Percentiles rank a stretch among this genome's conserved stretches.
Evolutionary conservation across 2,113 vertebrate genomes (phyloP).

Genomic region (Proteles cristata): DNA sequence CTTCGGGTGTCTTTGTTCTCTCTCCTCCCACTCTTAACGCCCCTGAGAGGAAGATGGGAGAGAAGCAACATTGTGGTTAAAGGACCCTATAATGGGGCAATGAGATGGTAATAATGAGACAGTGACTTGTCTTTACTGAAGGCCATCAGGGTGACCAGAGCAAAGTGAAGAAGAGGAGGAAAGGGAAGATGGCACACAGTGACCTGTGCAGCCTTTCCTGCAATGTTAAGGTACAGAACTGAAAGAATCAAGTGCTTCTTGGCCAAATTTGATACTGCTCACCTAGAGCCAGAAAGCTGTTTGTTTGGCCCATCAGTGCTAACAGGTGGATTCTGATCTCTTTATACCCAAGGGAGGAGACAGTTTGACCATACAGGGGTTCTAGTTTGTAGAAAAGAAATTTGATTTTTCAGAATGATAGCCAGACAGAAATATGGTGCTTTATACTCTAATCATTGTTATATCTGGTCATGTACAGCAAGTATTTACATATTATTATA

Average conservation of each 20-base stretch:
- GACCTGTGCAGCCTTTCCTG: neutral
- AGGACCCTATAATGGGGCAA: neutral
- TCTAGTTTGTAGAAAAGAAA: constrained; percentile 35
- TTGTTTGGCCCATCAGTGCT: neutral
- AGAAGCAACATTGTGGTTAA: neutral
- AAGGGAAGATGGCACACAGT: neutral
- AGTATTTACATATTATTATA: neutral
- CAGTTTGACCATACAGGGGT: neutral
- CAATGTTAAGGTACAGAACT: neutral
- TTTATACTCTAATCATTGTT: neutral
- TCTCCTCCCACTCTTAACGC: neutral
- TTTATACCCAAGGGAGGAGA: neutral
- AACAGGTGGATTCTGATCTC: neutral
- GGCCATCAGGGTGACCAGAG: neutral
- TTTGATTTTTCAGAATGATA: neutral
- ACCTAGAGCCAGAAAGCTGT: neutral
- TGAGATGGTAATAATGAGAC: neutral
- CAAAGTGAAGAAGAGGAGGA: neutral
- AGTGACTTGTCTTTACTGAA: neutral
- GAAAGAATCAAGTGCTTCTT: neutral
- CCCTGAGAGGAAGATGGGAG: neutral
- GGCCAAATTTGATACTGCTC: neutral
- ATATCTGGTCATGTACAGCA: neutral
- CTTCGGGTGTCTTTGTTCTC: neutral
- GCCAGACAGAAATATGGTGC: neutral